Evolutionary conservation across 23 tunicate species (phyloP).

Genomic region (Trididemnum nubilum): DNA sequence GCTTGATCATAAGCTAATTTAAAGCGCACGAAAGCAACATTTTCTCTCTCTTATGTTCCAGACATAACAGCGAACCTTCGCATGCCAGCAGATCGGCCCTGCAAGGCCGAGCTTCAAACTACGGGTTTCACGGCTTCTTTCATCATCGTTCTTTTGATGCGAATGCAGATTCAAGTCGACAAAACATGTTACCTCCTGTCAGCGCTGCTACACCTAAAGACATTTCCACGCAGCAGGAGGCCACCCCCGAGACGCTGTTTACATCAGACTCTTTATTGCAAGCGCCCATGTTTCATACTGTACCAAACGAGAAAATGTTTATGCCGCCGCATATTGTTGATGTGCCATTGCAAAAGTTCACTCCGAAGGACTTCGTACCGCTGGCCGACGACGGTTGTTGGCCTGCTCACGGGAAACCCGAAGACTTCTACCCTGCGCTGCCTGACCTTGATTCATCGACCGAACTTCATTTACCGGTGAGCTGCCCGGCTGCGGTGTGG

Average conservation of each 20-base stretch:
- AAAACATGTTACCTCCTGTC: neutral
- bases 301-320: neutral
- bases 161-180: neutral
- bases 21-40: too few relatives aligned
- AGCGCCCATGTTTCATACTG: neutral
- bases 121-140: neutral
- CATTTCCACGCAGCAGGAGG: neutral
- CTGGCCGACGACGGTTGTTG: neutral
- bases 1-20: too few relatives aligned
- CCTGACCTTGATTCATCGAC: too few relatives aligned
- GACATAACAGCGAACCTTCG: too few relatives aligned
- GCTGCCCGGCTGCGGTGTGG: too few relatives aligned
- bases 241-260: neutral
- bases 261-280: neutral
- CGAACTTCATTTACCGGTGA: too few relatives aligned
- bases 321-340: neutral
- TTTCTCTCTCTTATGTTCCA: too few relatives aligned
- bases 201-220: slow-evolving; percentile 3
- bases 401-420: too few relatives aligned
- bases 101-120: too few relatives aligned
- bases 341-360: neutral
- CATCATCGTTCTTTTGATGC: slow-evolving; percentile 7
- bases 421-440: too few relatives aligned
- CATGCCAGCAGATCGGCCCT: too few relatives aligned
- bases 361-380: slow-evolving; percentile 2